Percentiles rank a stretch among this genome's conserved stretches.
These are phyloP conservation scores for Epinotia brunnichana DNA, from an alignment of 2,888 invertebrate genomes.

Conservation along the genomic window DNA sequence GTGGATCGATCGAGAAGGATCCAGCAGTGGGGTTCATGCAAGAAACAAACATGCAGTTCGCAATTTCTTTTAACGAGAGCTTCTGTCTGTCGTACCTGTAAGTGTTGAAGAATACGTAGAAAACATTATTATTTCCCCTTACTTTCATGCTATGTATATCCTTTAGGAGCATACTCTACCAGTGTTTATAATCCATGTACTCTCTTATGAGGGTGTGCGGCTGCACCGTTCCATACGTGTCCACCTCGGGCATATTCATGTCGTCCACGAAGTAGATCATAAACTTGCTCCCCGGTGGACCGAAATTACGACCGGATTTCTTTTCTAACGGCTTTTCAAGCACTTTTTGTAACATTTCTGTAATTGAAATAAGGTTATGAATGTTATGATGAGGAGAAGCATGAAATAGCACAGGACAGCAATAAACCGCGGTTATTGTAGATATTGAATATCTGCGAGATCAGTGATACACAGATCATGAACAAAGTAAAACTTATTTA, in stretches of 20 bases:
- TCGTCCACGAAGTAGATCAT: slow-evolving; percentile 98
- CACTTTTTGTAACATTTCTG: slow-evolving; percentile 93
- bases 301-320: slow-evolving; percentile 96
- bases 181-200: slow-evolving; percentile 96
- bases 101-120: slow-evolving; percentile 24
- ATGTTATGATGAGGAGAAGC: not conserved
- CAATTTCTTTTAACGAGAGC: slow-evolving; percentile 93
- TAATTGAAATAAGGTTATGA: slow-evolving; percentile 33
- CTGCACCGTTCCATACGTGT: slow-evolving; percentile 96
- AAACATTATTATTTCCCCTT: not conserved
- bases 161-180: slow-evolving; percentile 78
- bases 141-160: not conserved
- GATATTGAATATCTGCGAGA: too few species aligned
- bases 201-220: slow-evolving; percentile 97
- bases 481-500: too few species aligned
- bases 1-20: slow-evolving; percentile 95
- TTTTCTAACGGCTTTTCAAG: slow-evolving; percentile 97
- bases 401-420: too few species aligned
- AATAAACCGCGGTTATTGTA: too few species aligned
- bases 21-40: slow-evolving; percentile 99
- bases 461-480: too few species aligned
- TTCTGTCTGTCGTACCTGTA: slow-evolving; percentile 93
- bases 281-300: slow-evolving; percentile 95
- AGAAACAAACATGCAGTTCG: slow-evolving; percentile 96
- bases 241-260: slow-evolving; percentile 98